Evolutionary conservation across 2,797 vertebrate genomes (phyloP).

Genomic region (Mustela erminea): DNA sequence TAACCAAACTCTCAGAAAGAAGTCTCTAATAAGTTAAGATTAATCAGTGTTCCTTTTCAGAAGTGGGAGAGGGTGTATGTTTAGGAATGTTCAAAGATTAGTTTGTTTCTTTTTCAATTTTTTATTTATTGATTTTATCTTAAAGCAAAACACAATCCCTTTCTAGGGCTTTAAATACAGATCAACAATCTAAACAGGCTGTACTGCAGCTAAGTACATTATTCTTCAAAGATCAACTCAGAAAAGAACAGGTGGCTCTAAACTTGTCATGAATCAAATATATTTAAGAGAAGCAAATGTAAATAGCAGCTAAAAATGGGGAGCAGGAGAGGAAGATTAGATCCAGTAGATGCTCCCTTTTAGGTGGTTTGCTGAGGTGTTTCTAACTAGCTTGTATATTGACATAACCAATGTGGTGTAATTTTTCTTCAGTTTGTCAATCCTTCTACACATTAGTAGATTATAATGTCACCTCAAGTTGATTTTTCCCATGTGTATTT

Average conservation of each 20-base stretch:
- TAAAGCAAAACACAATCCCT: slow-evolving; percentile 59
- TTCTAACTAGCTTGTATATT: background rate
- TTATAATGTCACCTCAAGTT: background rate
- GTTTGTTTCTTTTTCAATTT: slow-evolving; percentile 52
- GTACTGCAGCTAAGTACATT: background rate
- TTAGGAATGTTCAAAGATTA: slow-evolving; percentile 45
- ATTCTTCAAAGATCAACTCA: slow-evolving; percentile 37
- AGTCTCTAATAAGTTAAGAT: slow-evolving; percentile 54
- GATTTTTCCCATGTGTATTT: slow-evolving; percentile 10
- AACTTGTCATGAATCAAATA: slow-evolving; percentile 6
- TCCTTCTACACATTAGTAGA: background rate
- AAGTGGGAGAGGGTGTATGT: background rate
- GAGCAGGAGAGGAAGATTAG: background rate
- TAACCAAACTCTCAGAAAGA: slow-evolving; percentile 44
- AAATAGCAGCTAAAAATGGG: background rate
- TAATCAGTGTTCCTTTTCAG: background rate
- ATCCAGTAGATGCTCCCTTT: background rate
- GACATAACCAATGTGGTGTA: background rate
- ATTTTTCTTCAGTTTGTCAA: slow-evolving; percentile 4
- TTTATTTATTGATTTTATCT: slow-evolving; percentile 70
- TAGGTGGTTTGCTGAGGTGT: background rate
- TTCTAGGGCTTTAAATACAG: background rate
- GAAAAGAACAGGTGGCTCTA: background rate
- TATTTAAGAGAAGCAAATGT: background rate
- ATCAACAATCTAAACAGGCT: slow-evolving; percentile 17